Evolutionary conservation across 2,113 vertebrate genomes (phyloP).

Genomic region (Macheiramphus alcinus): DNA sequence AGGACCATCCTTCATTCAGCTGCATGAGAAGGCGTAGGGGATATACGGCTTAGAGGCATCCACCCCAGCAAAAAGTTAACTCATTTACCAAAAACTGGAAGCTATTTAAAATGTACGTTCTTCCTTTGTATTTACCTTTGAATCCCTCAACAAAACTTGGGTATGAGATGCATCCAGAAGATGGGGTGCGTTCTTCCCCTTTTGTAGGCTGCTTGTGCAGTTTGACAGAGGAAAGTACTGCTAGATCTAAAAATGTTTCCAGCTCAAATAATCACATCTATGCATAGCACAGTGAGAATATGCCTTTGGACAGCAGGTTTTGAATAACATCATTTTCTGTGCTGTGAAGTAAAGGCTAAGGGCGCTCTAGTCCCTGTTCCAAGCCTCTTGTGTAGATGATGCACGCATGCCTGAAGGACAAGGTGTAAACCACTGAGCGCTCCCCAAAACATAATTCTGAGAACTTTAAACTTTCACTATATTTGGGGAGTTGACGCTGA

Average conservation of each 20-base stretch:
- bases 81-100: background rate
- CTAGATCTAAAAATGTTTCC: background rate
- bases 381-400: background rate
- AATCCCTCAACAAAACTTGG: background rate
- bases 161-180: background rate
- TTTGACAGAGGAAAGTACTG: background rate
- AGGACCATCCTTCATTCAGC: background rate
- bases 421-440: background rate
- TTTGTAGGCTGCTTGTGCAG: background rate
- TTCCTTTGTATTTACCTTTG: background rate
- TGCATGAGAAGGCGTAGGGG: background rate
- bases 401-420: background rate
- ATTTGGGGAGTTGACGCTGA: background rate
- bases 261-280: background rate
- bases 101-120: background rate
- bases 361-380: background rate
- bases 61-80: background rate
- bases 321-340: background rate
- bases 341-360: background rate
- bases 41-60: background rate
- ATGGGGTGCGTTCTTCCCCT: background rate
- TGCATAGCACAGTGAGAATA: background rate
- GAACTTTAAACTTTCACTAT: background rate
- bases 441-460: background rate
- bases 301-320: background rate